phyloP scores from a whole-genome alignment of 2,888 invertebrate species.

The Helobdella robusta region DNA sequence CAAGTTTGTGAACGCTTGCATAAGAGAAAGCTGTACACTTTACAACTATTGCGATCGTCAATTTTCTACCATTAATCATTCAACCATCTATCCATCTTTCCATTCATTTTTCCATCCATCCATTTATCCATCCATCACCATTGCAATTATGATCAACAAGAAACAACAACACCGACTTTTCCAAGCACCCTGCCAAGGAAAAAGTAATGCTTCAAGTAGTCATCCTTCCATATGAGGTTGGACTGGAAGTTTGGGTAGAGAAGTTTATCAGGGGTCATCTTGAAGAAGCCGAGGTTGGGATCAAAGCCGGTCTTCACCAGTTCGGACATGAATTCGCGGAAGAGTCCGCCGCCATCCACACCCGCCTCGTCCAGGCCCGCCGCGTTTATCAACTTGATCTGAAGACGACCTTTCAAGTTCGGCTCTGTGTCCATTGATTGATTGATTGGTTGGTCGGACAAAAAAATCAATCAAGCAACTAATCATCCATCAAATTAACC shows the following conservation, averaged over 20 bases:
- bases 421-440: constrained; percentile 59
- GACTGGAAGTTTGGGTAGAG: constrained; percentile 92
- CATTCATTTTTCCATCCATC: too few species aligned
- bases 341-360: constrained; percentile 92
- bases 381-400: constrained; percentile 79
- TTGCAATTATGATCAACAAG: not conserved
- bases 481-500: too few species aligned
- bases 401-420: constrained; percentile 71
- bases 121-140: too few species aligned
- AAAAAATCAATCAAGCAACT: too few species aligned
- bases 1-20: too few species aligned
- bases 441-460: too few species aligned
- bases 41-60: too few species aligned
- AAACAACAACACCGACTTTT: constrained; percentile 56
- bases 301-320: constrained; percentile 85
- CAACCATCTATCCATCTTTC: too few species aligned
- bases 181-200: constrained; percentile 88
- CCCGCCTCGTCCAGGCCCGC: constrained; percentile 89
- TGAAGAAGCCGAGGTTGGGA: constrained; percentile 87
- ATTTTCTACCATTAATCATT: too few species aligned
- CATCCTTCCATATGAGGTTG: constrained; percentile 61
- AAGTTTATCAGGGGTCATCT: constrained; percentile 76
- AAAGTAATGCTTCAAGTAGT: constrained; percentile 79
- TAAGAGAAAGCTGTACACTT: too few species aligned
- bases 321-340: constrained; percentile 87